Evolutionary conservation across 2,888 invertebrate species (phyloP), one percentile per base, ranked within the genome.

Genomic region (Macrosiphum euphorbiae): DNA sequence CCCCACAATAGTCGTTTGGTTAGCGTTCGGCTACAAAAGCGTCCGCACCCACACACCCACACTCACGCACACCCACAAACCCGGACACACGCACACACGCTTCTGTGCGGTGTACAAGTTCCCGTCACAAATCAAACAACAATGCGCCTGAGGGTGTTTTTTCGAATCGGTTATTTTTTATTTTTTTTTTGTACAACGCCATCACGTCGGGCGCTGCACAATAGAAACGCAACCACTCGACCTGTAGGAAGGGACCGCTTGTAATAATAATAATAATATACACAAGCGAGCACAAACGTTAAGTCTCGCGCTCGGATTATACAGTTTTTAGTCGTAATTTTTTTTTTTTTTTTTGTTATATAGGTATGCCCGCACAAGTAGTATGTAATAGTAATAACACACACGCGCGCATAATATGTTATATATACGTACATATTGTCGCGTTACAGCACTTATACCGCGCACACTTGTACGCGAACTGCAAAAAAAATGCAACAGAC

Each of bases 101-200:
- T 35, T 35, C 78, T 67, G 67, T 67, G 67, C 16, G 67, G 67
- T 67, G 61, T 20, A 16, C 91, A 8, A 87, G 87, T 88, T 92
- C 92, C 92, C 92, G 92, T 88, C 92, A 92, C 92, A 92, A 92
- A 92, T 92, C 92, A 92, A 92, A 92, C 61, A 91, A 91, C 58
- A 50, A 61, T 50, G 50, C 41, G 41, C 61, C 58, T 1, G 41
- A 67, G 92, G 67, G 92, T 67, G 67, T 90, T 67, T 90, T 90
- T 67, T 50, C 61, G 35, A 78, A 78, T 78, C 8, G 91, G 28
- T 86, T 58, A 58, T 86, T 47, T 67, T 84, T 61, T 61, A 67
- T 90, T 47, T 84, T 61, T 61, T 90, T 90, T 47, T 47, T 28
- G 0, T 85, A 78, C 78, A 78, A 35, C 78, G n/a, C 67, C 67